Evolutionary conservation across 2,888 invertebrate genomes (phyloP).

Genomic region (Galeopsomyia nigrocyanea): DNA sequence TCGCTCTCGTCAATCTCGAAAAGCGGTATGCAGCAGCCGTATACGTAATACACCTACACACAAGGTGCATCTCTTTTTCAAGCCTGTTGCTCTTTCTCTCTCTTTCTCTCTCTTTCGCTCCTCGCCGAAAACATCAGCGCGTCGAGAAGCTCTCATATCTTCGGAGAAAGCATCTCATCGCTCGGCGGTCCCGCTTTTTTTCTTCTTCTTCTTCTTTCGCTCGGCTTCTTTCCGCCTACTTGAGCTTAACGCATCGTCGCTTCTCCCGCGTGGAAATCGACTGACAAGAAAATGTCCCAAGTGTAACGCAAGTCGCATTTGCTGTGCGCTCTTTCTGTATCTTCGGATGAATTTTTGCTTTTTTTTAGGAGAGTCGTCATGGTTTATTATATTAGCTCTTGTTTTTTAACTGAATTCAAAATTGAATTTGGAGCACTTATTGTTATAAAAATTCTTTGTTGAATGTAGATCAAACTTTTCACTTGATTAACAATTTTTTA

Average conservation of each 20-base stretch:
- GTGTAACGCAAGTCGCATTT: not conserved
- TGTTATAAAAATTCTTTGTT: too few relatives aligned
- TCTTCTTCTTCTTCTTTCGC: not conserved
- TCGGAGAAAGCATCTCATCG: too few relatives aligned
- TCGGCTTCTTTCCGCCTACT: constrained; percentile 37
- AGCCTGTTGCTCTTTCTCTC: constrained; percentile 44
- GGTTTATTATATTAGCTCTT: too few relatives aligned
- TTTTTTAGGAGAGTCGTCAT: too few relatives aligned
- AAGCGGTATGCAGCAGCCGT: not conserved
- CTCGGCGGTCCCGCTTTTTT: too few relatives aligned
- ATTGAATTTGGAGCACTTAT: too few relatives aligned
- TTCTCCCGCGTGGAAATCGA: constrained; percentile 33
- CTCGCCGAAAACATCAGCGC: not conserved
- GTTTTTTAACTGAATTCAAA: too few relatives aligned
- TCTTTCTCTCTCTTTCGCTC: not conserved
- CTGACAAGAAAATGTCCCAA: constrained; percentile 37
- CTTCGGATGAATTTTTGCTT: too few relatives aligned
- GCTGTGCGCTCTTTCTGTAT: too few relatives aligned
- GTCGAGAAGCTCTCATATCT: too few relatives aligned
- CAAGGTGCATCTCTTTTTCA: constrained; percentile 26
- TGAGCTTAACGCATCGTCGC: constrained; percentile 44
- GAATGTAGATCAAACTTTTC: too few relatives aligned
- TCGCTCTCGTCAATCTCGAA: not conserved
- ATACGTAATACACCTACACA: not conserved
- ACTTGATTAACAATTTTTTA: too few relatives aligned